These are phyloP conservation scores for Danaus plexippus DNA, from an alignment of 1,140 invertebrate species.

Conservation along the genomic window DNA sequence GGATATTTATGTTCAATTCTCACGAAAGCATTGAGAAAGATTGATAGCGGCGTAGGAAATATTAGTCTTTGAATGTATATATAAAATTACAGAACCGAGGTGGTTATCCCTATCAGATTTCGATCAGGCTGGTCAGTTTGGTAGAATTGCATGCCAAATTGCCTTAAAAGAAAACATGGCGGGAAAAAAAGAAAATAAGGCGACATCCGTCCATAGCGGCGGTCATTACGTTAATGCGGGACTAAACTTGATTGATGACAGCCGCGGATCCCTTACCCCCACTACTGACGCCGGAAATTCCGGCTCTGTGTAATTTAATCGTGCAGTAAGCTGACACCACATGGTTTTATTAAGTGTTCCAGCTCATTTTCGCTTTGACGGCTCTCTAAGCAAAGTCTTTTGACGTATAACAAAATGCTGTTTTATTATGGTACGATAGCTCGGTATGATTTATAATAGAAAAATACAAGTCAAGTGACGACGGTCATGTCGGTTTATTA, in stretches of 20 bases:
- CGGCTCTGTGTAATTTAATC: conserved; percentile 26
- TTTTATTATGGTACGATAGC: too few relatives aligned
- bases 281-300: conserved; percentile 17
- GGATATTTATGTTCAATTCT: conserved; percentile 15
- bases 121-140: conserved; percentile 55
- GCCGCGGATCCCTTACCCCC: conserved; percentile 17
- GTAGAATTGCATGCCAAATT: conserved; percentile 60
- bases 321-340: conserved; percentile 24
- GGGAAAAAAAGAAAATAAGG: conserved; percentile 62
- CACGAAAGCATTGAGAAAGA: conserved; percentile 27
- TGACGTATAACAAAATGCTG: too few relatives aligned
- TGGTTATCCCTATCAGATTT: conserved; percentile 62
- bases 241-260: conserved; percentile 71
- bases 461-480: too few relatives aligned
- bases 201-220: conserved; percentile 60
- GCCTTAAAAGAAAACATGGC: conserved; percentile 45
- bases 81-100: conserved; percentile 32
- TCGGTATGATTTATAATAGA: too few relatives aligned
- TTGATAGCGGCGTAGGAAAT: conserved; percentile 35
- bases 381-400: too few relatives aligned
- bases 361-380: conserved; percentile 2
- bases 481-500: too few relatives aligned
- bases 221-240: conserved; percentile 70
- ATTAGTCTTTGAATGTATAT: conserved; percentile 17
- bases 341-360: conserved; percentile 25